phyloP scores from a whole-genome alignment of 2,888 invertebrate species.

The Sinohyriopsis cumingii region DNA sequence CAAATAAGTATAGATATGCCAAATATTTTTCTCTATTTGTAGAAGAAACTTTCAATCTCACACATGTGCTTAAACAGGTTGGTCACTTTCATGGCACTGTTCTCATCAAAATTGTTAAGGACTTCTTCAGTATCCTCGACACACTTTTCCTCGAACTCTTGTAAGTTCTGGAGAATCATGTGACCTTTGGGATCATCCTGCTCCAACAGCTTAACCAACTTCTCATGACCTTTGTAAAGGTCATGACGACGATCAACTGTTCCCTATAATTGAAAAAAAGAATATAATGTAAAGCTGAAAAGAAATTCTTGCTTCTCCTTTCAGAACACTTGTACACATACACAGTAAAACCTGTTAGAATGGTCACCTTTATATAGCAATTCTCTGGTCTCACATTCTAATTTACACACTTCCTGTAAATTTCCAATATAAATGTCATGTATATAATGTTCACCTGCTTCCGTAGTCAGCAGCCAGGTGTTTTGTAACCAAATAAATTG shows the following conservation, averaged over 20 bases:
- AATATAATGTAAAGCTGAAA: too few species aligned
- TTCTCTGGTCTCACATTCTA: too few species aligned
- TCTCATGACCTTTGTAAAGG: constrained; percentile 79
- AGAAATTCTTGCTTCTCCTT: too few species aligned
- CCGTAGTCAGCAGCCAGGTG: too few species aligned
- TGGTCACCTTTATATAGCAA: too few species aligned
- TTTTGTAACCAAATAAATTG: too few species aligned
- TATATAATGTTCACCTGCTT: too few species aligned
- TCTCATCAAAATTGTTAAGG: constrained; percentile 60
- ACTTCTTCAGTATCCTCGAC: constrained; percentile 70
- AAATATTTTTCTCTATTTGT: constrained; percentile 54
- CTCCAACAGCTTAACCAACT: constrained; percentile 66
- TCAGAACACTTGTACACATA: too few species aligned
- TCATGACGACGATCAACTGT: constrained; percentile 75
- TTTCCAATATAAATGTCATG: too few species aligned
- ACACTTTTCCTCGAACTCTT: constrained; percentile 71
- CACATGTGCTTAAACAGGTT: constrained; percentile 72
- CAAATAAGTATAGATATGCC: too few species aligned
- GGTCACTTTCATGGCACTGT: constrained; percentile 66
- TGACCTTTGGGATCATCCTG: constrained; percentile 41
- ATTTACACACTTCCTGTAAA: too few species aligned
- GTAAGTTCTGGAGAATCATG: constrained; percentile 70
- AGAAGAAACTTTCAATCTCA: constrained; percentile 73
- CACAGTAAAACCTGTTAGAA: too few species aligned
- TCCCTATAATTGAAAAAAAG: constrained; percentile 8